phyloP scores from a whole-genome alignment of 2,888 invertebrate species.

The Dryobota labecula region DNA sequence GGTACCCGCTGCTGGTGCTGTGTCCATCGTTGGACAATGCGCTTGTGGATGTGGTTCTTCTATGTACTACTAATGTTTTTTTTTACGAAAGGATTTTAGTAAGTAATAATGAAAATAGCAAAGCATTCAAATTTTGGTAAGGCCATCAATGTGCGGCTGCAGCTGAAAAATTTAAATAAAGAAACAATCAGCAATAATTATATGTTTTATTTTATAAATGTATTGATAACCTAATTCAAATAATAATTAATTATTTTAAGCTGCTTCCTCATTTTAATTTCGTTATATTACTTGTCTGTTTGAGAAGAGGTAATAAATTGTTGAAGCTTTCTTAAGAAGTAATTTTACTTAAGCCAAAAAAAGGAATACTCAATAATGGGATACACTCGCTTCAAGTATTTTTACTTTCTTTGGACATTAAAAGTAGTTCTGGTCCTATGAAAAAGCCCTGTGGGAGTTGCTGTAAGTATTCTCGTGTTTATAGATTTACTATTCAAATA shows the following conservation, averaged over 20 bases:
- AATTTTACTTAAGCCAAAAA: neutral
- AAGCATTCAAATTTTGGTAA: neutral
- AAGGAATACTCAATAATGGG: neutral
- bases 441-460: neutral
- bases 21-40: constrained; percentile 46
- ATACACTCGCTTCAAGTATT: too few relatives aligned
- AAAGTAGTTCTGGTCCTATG: neutral
- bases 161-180: neutral
- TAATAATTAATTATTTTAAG: neutral
- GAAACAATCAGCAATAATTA: neutral
- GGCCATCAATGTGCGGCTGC: neutral
- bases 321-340: neutral
- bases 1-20: constrained; percentile 46
- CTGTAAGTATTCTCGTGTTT: neutral
- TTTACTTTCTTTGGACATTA: neutral
- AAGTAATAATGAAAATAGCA: neutral
- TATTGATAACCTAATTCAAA: neutral
- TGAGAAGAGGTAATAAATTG: too few relatives aligned
- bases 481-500: neutral
- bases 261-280: neutral
- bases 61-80: neutral
- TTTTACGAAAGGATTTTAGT: too few relatives aligned
- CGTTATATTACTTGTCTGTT: neutral
- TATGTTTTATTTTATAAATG: neutral
- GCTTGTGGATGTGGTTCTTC: constrained; percentile 41